These are phyloP conservation scores for Rhinogobius similis DNA, from an alignment of 2,113 vertebrate genomes.

Conservation along the genomic window DNA sequence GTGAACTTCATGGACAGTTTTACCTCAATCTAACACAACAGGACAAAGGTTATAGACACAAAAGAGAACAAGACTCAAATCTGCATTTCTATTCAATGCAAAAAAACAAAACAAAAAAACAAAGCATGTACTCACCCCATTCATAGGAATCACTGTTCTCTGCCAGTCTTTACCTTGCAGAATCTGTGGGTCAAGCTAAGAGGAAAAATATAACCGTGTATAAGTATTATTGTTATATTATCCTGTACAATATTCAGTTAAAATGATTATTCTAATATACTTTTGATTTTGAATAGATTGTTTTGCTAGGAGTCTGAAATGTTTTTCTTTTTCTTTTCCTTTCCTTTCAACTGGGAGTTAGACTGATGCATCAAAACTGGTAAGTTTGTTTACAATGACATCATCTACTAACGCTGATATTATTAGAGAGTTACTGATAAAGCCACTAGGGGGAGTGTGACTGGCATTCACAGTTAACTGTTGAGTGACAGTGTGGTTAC, in stretches of 20 bases:
- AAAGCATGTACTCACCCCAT: constrained; percentile 82
- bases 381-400: constrained; percentile 47
- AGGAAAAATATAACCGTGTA: neutral
- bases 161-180: constrained; percentile 98
- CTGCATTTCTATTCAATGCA: constrained; percentile 3
- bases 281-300: constrained; percentile 4
- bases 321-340: too few species aligned
- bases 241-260: neutral
- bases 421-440: constrained; percentile 11
- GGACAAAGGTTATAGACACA: constrained; percentile 6
- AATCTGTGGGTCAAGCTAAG: constrained; percentile 88
- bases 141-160: constrained; percentile 93
- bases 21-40: constrained; percentile 86
- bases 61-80: neutral
- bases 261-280: neutral
- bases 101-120: neutral
- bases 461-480: constrained; percentile 18
- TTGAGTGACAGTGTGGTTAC: neutral
- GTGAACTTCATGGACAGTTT: constrained; percentile 97
- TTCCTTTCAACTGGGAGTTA: too few species aligned
- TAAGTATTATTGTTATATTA: neutral
- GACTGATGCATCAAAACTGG: too few species aligned
- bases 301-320: neutral
- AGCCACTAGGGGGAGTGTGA: constrained; percentile 60
- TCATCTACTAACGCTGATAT: constrained; percentile 38